Evolutionary conservation across 2,113 vertebrate species (phyloP).

Genomic region (Terrapene triunguis): DNA sequence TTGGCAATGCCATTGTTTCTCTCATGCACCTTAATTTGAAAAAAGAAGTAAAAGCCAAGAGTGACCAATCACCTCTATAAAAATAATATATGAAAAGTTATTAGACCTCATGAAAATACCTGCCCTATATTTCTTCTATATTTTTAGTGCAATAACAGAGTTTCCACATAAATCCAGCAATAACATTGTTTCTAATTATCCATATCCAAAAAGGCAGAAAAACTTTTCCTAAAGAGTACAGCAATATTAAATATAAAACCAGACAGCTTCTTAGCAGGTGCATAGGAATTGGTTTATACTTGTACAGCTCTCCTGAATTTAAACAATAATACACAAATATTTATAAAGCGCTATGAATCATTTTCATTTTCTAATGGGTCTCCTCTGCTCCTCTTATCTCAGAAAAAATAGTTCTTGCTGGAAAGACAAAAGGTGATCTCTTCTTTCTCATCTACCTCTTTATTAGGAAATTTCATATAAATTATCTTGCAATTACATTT

Average conservation of each 20-base stretch:
- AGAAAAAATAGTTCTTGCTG: neutral
- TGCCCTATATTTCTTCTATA: neutral
- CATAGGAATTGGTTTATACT: neutral
- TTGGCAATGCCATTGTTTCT: neutral
- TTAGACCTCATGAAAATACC: neutral
- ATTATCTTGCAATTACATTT: neutral
- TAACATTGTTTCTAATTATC: slow-evolving; percentile 10
- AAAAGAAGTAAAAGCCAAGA: neutral
- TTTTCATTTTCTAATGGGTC: neutral
- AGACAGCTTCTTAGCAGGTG: neutral
- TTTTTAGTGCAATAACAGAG: neutral
- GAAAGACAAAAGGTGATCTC: neutral
- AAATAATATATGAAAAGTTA: neutral
- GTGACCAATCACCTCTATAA: neutral
- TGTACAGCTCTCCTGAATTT: neutral
- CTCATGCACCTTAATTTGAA: neutral
- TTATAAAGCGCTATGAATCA: neutral
- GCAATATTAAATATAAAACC: slow-evolving; percentile 14
- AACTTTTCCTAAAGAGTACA: neutral
- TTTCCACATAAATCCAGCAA: slow-evolving; percentile 18
- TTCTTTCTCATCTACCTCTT: neutral
- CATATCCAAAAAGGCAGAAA: neutral
- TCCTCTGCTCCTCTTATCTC: neutral
- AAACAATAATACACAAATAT: neutral
- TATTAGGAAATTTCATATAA: neutral